phyloP scores from a whole-genome alignment of 2,888 invertebrate genomes.

The Mactromeris polynyma region DNA sequence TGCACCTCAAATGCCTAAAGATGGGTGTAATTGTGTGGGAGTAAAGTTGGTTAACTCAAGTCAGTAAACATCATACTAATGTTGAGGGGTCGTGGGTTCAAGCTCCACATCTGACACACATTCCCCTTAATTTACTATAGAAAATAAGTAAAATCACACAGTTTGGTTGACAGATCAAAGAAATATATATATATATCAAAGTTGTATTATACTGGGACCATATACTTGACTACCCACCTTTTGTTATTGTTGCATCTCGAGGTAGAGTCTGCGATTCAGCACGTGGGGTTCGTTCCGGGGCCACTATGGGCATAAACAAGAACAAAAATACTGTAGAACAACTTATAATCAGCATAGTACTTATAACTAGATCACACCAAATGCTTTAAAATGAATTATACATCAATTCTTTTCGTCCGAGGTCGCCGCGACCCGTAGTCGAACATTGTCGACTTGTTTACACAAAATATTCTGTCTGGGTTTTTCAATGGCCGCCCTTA shows the following conservation, averaged over 20 bases:
- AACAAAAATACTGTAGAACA: slow-evolving; percentile 1
- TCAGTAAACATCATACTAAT: no score
- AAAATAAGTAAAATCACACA: no score
- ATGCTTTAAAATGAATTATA: slow-evolving; percentile 2
- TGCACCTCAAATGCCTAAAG: no score
- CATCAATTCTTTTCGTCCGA: slow-evolving; percentile 16
- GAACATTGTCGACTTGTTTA: slow-evolving; percentile 46
- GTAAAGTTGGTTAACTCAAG: no score
- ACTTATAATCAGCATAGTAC: slow-evolving; percentile 27
- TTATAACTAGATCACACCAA: not conserved
- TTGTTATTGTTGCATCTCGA: slow-evolving; percentile 16
- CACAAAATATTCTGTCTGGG: slow-evolving; percentile 42
- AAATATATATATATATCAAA: no score
- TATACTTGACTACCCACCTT: slow-evolving; percentile 7
- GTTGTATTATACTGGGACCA: not conserved
- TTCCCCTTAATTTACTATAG: no score
- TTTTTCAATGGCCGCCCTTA: slow-evolving; percentile 58
- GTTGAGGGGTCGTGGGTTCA: no score
- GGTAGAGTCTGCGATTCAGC: slow-evolving; percentile 8
- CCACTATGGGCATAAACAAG: slow-evolving; percentile 11
- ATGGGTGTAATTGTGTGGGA: no score
- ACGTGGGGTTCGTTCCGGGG: slow-evolving; percentile 10
- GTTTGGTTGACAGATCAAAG: no score
- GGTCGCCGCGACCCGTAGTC: slow-evolving; percentile 38
- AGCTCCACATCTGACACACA: no score